Base-by-base conservation (phyloP, 2,888 invertebrate genomes). In the Chaitophorus viminalis region DNA sequence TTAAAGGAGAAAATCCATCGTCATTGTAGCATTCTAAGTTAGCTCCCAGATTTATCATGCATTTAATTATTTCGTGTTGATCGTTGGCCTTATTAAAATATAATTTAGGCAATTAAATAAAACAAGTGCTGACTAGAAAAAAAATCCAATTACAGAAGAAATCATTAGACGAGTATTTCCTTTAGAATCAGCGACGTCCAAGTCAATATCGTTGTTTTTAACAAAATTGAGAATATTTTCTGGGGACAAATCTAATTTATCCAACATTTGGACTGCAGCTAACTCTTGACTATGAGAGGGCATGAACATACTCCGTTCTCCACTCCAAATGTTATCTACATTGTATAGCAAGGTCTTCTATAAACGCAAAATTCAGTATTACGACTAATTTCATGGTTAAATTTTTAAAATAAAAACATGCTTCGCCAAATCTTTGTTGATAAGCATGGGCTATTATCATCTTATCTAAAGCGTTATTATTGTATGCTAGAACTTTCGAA, bases 121-220 rank as follows among this genome's bases (percentile, higher is more conserved):
- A 21, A 1, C 6, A 82, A 17, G 4, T 52, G 25, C 9, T 11
- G 25, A 33, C 5, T 9, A 65, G 18, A n/a, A 3, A 46, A 82
- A n/a, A 77, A 65, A 82, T 75, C 14, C 92, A 90, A n/a, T 93
- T 75, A 83, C 83, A 46, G 60, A 83, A 65, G 75, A 83, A 89
- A 93, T 93, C 91, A 93, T 93, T 18, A 94, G 76, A 25, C 92
- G 93, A 18, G 92, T 92, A 90, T 94, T 94, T 21, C 94, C 94
- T 90, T 91, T 91, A 21, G 91, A 90, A 90, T 94, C 94, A 4
- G 92, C 90, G 29, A 94, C 89, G 90, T 93, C 92, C 4, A 93
- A 92, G 90, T 93, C 90, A 21, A 93, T 91, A 75, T 92, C 90
- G 29, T 90, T 89, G 81, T 92, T 91, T 83, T 92, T 92, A 52